phyloP scores from a whole-genome alignment of 2,113 vertebrate species.

The Lophura nycthemera region DNA sequence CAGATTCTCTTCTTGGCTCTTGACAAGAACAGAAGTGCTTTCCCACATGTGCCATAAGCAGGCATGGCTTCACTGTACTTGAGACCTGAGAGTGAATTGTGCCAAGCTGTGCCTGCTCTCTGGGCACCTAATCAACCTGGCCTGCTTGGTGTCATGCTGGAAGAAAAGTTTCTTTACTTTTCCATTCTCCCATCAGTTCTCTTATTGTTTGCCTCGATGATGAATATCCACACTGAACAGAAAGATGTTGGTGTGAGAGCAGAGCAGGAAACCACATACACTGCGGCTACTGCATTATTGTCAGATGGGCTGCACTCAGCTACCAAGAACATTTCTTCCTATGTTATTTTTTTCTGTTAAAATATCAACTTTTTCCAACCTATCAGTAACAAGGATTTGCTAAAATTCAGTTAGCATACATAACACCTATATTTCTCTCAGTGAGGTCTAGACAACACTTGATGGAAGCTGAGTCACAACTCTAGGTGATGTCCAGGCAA shows the following conservation, averaged over 20 bases:
- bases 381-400: not conserved
- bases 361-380: not conserved
- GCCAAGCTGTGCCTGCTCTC: not conserved
- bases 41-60: accelerated
- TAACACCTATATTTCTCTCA: not conserved
- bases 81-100: not conserved
- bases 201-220: not conserved
- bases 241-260: not conserved
- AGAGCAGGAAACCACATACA: not conserved
- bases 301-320: not conserved
- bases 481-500: not conserved
- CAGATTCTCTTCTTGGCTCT: not conserved
- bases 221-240: not conserved
- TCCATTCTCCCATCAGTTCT: not conserved
- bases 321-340: not conserved
- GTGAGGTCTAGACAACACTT: not conserved
- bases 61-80: accelerated
- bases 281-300: not conserved
- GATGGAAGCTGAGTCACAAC: not conserved
- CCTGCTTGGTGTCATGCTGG: not conserved
- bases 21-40: not conserved
- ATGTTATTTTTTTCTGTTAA: not conserved
- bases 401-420: not conserved
- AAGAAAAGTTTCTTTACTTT: not conserved
- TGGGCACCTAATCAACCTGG: not conserved